phyloP scores from a whole-genome alignment of 1,140 invertebrate genomes.

The Arion vulgaris region DNA sequence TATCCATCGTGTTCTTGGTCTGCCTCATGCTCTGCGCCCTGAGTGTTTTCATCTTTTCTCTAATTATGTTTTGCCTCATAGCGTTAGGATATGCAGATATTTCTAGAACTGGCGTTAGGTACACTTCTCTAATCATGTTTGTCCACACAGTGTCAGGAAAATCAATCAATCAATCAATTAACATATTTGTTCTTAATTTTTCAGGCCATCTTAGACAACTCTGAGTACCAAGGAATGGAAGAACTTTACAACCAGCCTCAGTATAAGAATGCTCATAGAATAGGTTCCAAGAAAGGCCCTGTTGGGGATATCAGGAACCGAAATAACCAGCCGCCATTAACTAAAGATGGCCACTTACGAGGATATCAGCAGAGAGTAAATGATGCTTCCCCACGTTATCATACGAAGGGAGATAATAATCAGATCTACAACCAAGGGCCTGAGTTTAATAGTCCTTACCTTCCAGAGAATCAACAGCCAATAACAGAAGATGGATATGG shows the following conservation, averaged over 20 bases:
- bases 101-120: no score
- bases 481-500: conserved; percentile 7
- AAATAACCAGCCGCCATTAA: not conserved
- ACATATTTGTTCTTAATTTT: no score
- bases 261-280: conserved; percentile 24
- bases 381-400: not conserved
- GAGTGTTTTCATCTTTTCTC: no score
- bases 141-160: no score
- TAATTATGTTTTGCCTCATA: no score
- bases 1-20: no score
- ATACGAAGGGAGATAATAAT: not conserved
- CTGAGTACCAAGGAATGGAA: conserved; percentile 10
- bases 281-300: conserved; percentile 34
- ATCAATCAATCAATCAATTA: no score
- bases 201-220: not conserved
- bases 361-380: not conserved
- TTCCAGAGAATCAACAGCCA: not conserved
- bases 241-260: conserved; percentile 14
- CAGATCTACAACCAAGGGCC: not conserved
- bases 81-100: no score
- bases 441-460: not conserved
- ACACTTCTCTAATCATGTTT: no score
- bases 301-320: not conserved
- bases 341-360: not conserved
- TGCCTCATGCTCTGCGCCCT: no score